Base-by-base conservation (phyloP, 2,113 vertebrate genomes). In the Sula dactylatra region DNA sequence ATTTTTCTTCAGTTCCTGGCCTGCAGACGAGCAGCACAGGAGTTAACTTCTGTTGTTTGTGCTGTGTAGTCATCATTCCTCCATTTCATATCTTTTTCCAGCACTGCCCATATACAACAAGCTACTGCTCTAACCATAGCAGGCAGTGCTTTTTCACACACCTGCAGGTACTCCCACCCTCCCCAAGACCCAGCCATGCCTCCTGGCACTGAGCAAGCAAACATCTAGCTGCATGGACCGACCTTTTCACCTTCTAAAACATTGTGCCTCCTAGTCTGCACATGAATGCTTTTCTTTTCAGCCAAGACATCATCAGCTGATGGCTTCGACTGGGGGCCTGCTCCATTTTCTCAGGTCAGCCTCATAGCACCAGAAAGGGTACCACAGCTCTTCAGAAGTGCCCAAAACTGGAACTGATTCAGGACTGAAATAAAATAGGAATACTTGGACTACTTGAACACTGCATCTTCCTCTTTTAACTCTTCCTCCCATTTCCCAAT, bases 351-450 rank as follows among this genome's bases (percentile, higher is more conserved):
- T 40, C 12, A 22, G 21, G 36, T 29, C 59, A 49, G 26, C 20
- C 31, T 36, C 24, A 27, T 6, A 5, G 16, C 0, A 0, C 3
- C 34, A 22, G 13, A 79, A 79, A 4, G 13, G 10, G 6, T 47
- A 24, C 16, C 42, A 62, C n/a, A 79, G 47, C 12, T 9, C 4
- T 15, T 27, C 3, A 2, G 45, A 64, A 78, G 42, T 8, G 18
- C 16, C 27, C 11, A 2, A 81, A 42, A 36, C 6, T 13, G 26
- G 38, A 90, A 66, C 17, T n/a, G 59, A 38, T 56, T 67, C 21
- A 25, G 32, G 42, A 49, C 32, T 54, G n/a, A 58, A 70, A 44
- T 73, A 45, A 73, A 84, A 29, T 0, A 14, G 16, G 38, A 81
- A 58, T 21, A 42, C 6, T 49, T 71, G 24, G 64, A 12, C n/a